Base-by-base conservation (phyloP, 1,140 invertebrate genomes). In the Musca domestica region DNA sequence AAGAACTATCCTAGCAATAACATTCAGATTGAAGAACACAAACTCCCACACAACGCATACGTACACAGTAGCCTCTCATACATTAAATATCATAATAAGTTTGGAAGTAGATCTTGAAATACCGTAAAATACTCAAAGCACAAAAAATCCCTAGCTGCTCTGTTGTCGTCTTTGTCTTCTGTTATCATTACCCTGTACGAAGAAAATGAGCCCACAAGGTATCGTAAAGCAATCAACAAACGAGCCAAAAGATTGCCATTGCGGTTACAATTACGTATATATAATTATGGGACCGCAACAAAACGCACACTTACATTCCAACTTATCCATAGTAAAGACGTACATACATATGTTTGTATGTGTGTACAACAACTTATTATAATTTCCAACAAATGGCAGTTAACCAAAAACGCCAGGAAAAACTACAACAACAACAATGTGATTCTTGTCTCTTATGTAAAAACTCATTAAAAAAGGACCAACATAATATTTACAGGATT, bases 151-250 rank as follows among this genome's bases (percentile, higher is more conserved):
- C 4, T 10, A 41, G 10, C 12, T 41, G 12, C 10, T 41, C n/a
- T 41, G 34, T 12, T 41, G 34, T 41, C 12, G 34, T 12, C 34
- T 41, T 12, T 41, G 34, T 12, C 2, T 41, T 41, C 34, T 3
- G 27, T 41, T 41, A 41, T 41, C 34, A 7, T 41, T 10, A 41
- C 2, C 5, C 34, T 19, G 20, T 41, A 61, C 17, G 19, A 19
- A 61, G 56, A 14, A 67, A 71, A 71, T 71, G 64, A 69, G 68
- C 65, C 70, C 68, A 63, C 63, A 69, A 69, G 70, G 70, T 71
- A 51, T 69, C 67, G 65, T 71, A 71, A 71, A 69, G 67, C 70
- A 71, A 71, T 71, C 68, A 71, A 65, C 70, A 67, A 69, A 71
- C 61, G 70, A 69, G 66, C 61, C 52, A 70, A 70, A 41, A 68